A percentile compares a stretch with the other conserved stretches of the same genome.
Evolutionary conservation across 2,797 vertebrate species (phyloP).

Genomic region (Danio aesculapii): DNA sequence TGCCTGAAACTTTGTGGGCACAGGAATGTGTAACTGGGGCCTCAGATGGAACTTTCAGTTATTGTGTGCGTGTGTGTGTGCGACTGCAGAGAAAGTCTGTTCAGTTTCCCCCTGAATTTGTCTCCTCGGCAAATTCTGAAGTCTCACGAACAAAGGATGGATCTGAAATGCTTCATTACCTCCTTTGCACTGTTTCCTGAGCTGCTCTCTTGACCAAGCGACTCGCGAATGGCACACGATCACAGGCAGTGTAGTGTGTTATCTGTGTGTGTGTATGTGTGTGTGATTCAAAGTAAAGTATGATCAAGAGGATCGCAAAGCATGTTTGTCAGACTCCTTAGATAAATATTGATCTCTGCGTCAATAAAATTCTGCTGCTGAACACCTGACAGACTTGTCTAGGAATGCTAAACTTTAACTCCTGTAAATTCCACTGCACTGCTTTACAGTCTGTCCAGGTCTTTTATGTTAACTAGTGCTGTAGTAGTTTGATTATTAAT

Average conservation of each 20-base stretch:
- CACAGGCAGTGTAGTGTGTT: background rate
- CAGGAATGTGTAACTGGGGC: constrained; percentile 38
- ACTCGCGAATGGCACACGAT: background rate
- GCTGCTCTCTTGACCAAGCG: constrained; percentile 8
- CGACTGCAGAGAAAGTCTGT: constrained; percentile 14
- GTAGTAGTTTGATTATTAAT: no score
- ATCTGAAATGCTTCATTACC: constrained; percentile 37
- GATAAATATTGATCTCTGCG: constrained; percentile 28
- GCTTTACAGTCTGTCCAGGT: background rate
- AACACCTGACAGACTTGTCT: background rate
- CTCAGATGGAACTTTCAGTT: constrained; percentile 14
- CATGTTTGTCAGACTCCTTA: constrained; percentile 21
- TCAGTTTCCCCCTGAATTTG: constrained; percentile 23
- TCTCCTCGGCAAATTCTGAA: constrained; percentile 47
- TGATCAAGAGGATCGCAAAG: constrained; percentile 1
- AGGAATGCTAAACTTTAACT: constrained; percentile 7
- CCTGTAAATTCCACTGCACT: background rate
- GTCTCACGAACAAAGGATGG: background rate
- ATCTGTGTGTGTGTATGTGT: background rate
- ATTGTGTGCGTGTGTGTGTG: constrained; percentile 28
- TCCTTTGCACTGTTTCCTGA: constrained; percentile 2
- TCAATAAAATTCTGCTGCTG: background rate
- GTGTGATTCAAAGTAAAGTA: background rate
- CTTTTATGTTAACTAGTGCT: background rate
- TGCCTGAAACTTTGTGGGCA: constrained; percentile 48